A percentile compares a stretch with the other conserved stretches of the same genome.
Conservation (phyloP, 2,888 invertebrate genomes). For the Caenorhabditis sp. region DNA sequence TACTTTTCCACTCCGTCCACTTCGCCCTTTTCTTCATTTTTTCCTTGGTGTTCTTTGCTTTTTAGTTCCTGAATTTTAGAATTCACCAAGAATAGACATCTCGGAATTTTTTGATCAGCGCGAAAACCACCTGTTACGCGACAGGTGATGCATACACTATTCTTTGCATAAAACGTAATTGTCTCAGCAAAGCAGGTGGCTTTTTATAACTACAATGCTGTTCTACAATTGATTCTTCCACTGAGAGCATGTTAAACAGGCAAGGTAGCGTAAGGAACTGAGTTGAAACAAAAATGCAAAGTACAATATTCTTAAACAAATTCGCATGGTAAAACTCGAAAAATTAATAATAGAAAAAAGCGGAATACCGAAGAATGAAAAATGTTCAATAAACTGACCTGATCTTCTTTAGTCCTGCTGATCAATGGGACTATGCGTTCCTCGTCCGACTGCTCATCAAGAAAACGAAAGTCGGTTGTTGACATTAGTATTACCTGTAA, state of each 20-base stretch:
- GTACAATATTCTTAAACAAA: too few species aligned
- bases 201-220: too few species aligned
- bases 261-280: too few species aligned
- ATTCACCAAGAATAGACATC: background rate
- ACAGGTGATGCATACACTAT: too few species aligned
- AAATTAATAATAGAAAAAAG: background rate
- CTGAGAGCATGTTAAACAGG: too few species aligned
- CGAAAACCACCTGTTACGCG: too few species aligned
- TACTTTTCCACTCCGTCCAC: slow-evolving; percentile 2
- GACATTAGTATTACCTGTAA: background rate
- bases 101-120: background rate
- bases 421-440: background rate
- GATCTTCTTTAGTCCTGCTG: background rate
- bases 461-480: background rate
- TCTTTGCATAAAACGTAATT: too few species aligned
- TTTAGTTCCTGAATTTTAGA: background rate
- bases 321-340: too few species aligned
- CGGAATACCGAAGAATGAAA: too few species aligned
- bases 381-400: background rate
- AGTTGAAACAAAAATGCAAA: too few species aligned
- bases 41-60: background rate
- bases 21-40: background rate
- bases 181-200: too few species aligned
- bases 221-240: too few species aligned
- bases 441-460: background rate